A percentile compares a stretch with the other conserved stretches of the same genome.
Evolutionary conservation across 1,140 invertebrate genomes (phyloP).

Genomic region (Pseudoatta argentina): DNA sequence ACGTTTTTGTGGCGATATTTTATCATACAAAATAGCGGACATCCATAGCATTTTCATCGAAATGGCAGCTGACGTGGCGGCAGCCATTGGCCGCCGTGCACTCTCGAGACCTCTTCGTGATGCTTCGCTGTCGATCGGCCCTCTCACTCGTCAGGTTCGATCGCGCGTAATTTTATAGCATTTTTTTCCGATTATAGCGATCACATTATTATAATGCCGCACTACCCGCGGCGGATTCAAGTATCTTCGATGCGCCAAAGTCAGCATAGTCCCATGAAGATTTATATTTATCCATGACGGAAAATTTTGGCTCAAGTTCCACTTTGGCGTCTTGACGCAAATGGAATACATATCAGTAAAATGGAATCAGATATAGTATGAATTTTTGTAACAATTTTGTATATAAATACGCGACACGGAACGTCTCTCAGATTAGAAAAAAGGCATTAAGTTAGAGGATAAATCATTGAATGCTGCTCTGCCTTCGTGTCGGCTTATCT

Average conservation of each 20-base stretch:
- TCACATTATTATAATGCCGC: constrained; percentile 81
- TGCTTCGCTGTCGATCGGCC: constrained; percentile 62
- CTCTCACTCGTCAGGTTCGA: constrained; percentile 77
- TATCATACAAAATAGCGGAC: constrained; percentile 84
- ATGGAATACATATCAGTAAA: constrained; percentile 13
- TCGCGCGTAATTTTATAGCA: constrained; percentile 85
- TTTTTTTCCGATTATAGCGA: constrained; percentile 85
- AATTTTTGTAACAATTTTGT: constrained; percentile 22
- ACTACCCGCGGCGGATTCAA: constrained; percentile 69
- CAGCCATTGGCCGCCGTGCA: constrained; percentile 78
- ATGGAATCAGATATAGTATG: constrained; percentile 9
- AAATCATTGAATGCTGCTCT: constrained; percentile 24
- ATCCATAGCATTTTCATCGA: constrained; percentile 85
- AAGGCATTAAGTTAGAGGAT: constrained; percentile 16
- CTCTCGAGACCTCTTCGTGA: constrained; percentile 38
- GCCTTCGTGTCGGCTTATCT: constrained; percentile 38
- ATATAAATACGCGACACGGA: neutral
- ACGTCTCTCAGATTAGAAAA: neutral
- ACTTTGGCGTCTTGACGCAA: neutral
- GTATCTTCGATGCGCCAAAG: constrained; percentile 11
- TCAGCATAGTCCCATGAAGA: neutral
- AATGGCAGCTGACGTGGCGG: constrained; percentile 83
- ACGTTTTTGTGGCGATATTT: constrained; percentile 81
- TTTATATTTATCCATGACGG: neutral
- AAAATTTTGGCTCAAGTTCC: constrained; percentile 25